Conservation (phyloP, 2,888 invertebrate genomes). For the Nesidiocoris tenuis region DNA sequence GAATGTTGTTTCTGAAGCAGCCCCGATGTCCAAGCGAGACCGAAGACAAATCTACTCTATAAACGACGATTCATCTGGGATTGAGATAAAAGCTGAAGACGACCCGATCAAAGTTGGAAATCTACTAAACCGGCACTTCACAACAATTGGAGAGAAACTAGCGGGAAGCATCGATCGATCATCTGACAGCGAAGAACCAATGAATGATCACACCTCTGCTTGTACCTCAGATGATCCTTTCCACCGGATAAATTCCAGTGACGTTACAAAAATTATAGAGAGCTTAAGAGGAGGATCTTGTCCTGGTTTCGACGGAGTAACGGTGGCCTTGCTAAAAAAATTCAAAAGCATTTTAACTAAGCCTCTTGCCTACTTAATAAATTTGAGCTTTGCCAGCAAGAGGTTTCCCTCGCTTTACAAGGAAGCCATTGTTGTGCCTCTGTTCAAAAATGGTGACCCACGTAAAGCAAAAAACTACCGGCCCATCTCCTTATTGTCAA, state of each 20-base stretch:
- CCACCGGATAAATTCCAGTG: too few species aligned
- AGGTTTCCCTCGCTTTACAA: background rate
- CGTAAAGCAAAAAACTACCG: slow-evolving; percentile 7
- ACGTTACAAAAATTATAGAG: too few species aligned
- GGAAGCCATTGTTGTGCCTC: background rate
- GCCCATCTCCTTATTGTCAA: slow-evolving; percentile 20
- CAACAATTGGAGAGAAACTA: background rate
- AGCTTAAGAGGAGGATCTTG: too few species aligned
- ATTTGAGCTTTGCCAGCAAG: slow-evolving; percentile 5
- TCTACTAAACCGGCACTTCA: background rate
- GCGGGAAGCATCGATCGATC: background rate
- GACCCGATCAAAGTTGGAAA: too few species aligned
- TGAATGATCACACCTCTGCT: too few species aligned
- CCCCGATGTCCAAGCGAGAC: too few species aligned
- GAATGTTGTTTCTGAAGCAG: too few species aligned
- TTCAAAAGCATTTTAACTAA: slow-evolving; percentile 15
- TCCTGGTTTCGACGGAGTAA: background rate
- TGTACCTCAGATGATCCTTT: too few species aligned
- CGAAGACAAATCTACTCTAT: too few species aligned
- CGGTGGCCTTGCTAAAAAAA: slow-evolving; percentile 10
- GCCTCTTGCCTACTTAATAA: background rate
- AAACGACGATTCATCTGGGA: too few species aligned
- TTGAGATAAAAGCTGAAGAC: too few species aligned
- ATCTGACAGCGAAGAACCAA: too few species aligned
- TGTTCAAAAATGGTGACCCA: slow-evolving; percentile 21